Evolutionary conservation across 64 coral and sea anemone genomes (phyloP).

Genomic region (Montipora efflorescens): DNA sequence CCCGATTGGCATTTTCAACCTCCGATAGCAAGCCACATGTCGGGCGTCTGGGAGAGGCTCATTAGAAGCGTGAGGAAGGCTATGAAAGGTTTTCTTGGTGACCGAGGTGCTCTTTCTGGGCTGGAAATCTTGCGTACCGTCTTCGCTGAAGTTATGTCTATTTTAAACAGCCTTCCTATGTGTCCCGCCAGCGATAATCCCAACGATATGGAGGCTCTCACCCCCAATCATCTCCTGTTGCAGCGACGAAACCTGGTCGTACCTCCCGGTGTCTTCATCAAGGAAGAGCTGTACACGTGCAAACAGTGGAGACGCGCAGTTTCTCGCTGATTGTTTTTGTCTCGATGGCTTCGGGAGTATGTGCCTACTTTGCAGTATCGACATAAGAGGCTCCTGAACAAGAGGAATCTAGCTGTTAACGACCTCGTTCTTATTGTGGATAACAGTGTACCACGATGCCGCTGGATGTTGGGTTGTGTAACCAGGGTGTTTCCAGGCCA

Average conservation of each 20-base stretch:
- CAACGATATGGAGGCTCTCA: slow-evolving; percentile 40
- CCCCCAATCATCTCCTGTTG: slow-evolving; percentile 26
- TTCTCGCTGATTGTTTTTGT: slow-evolving; percentile 38
- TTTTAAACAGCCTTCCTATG: slow-evolving; percentile 62
- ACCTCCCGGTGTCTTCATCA: slow-evolving; percentile 31
- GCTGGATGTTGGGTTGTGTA: slow-evolving; percentile 24
- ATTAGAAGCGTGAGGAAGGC: slow-evolving; percentile 57
- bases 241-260: slow-evolving; percentile 34
- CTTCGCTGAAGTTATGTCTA: slow-evolving; percentile 62
- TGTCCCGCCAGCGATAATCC: slow-evolving; percentile 45
- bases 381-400: slow-evolving; percentile 21
- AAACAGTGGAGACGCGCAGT: slow-evolving; percentile 40
- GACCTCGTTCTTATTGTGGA: slow-evolving; percentile 53
- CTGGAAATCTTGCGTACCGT: slow-evolving; percentile 60
- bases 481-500: slow-evolving; percentile 7
- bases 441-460: background rate
- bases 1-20: slow-evolving; percentile 62
- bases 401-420: background rate
- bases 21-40: slow-evolving; percentile 64
- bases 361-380: slow-evolving; percentile 22
- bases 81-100: slow-evolving; percentile 45
- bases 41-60: slow-evolving; percentile 58
- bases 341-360: slow-evolving; percentile 45
- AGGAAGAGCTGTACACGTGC: background rate
- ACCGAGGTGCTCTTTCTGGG: slow-evolving; percentile 9